These are phyloP conservation scores for Smittia sp. DNA, from an alignment of 2,888 invertebrate species.

Conservation along the genomic window DNA sequence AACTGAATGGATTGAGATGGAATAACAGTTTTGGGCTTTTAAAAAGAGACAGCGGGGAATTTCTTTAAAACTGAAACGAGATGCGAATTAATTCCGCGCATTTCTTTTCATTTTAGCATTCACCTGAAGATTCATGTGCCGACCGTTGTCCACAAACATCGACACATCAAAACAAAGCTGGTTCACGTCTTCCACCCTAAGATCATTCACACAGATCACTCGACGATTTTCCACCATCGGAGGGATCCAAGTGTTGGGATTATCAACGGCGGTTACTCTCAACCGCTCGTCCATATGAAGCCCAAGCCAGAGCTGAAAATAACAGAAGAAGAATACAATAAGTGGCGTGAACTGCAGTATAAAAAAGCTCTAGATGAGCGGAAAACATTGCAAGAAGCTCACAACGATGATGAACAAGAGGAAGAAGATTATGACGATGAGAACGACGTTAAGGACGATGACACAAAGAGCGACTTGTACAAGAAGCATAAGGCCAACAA, in stretches of 20 bases:
- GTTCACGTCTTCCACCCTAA: slow-evolving; percentile 34
- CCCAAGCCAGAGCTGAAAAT: not conserved
- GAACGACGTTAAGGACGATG: not conserved
- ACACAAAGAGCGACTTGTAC: not conserved
- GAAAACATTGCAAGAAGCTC: not conserved
- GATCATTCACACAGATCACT: slow-evolving; percentile 25
- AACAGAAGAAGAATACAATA: slow-evolving; percentile 16
- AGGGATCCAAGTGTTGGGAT: slow-evolving; percentile 19
- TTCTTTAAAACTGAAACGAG: not conserved
- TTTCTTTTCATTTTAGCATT: slow-evolving; percentile 27
- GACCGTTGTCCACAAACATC: slow-evolving; percentile 19
- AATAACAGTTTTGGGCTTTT: not conserved
- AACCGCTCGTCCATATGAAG: not conserved
- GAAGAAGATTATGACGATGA: not conserved
- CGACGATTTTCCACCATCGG: slow-evolving; percentile 15
- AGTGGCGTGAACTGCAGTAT: slow-evolving; percentile 15
- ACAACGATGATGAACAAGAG: not conserved
- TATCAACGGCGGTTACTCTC: slow-evolving; percentile 22
- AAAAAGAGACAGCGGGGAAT: too few species aligned
- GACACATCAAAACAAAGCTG: slow-evolving; percentile 25
- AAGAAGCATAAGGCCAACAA: slow-evolving; percentile 28
- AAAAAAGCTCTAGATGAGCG: slow-evolving; percentile 8
- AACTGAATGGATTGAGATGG: not conserved
- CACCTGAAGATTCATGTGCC: slow-evolving; percentile 36
- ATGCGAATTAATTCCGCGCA: too few species aligned